Base-by-base conservation (phyloP, 2,888 invertebrate species). In the Morpho achilles region DNA sequence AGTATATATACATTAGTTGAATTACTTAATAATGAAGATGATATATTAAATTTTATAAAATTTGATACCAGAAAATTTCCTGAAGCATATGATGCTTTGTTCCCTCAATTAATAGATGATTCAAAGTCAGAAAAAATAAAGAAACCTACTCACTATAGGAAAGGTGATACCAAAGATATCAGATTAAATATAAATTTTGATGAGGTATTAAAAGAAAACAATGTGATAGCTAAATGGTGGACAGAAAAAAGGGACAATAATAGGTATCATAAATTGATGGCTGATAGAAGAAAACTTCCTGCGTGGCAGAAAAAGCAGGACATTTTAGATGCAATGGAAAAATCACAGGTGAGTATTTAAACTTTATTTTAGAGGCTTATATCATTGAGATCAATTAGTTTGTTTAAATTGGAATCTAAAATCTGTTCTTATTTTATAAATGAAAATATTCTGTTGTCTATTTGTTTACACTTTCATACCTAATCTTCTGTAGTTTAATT, bases 1-100 rank as follows among this genome's bases (percentile, higher is more conserved):
- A 93, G 93, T 69, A 89, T 96, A 66, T 96, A 94, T 74, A 93
- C 94, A 1, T 84, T 96, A 68, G 93, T 94, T 9, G 94, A 96
- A 80, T 78, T 95, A 52, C 76, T 96, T 44, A 93, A 93, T 76
- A 94, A 94, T 70, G 94, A 94, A 73, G 92, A 93, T 48, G 93
- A 93, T 62, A 93, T 96, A 58, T 80, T 85, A 9, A 84, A 91
- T 52, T 93, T 91, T 73, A 84, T 95, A 64, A 90, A 93, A 72
- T 87, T 89, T 69, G 91, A 92, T 71, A 85, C 80, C 7, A 82
- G 88, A 64, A 80, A 76, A 8, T 93, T 92, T 75, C 89, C 92
- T 0, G 83, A 88, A 63, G 75, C 91, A 0, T 90, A 91, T 48
- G 92, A 92, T 59, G 87, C 93, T 0, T 80, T 93, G 51, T 95